Conservation (phyloP, 2,888 invertebrate genomes). For the Smittia sp. region DNA sequence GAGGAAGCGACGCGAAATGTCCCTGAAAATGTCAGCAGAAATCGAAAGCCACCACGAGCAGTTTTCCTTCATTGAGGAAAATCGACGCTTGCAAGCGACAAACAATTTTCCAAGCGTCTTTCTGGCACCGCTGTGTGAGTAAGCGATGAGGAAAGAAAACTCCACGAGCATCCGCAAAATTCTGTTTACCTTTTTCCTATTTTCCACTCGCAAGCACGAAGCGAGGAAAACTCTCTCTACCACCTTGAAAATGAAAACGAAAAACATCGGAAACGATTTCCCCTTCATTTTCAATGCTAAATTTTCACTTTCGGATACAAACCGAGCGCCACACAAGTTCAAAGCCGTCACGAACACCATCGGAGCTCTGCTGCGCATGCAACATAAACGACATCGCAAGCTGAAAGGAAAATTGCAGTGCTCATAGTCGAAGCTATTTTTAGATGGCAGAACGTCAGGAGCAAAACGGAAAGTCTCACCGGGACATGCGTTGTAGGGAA, state of each 20-base stretch:
- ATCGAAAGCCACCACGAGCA: constrained; percentile 4
- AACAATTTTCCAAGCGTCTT: too few relatives aligned
- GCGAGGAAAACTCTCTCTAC: neutral
- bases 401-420: constrained; percentile 33
- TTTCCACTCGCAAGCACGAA: neutral
- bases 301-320: constrained; percentile 38
- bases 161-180: constrained; percentile 19
- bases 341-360: constrained; percentile 29
- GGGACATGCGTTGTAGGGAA: neutral
- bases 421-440: neutral
- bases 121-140: neutral
- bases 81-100: neutral
- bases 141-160: neutral
- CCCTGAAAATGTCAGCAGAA: constrained; percentile 20
- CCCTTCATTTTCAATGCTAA: constrained; percentile 39
- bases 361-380: neutral
- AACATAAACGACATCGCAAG: neutral
- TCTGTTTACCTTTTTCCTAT: constrained; percentile 32
- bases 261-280: constrained; percentile 18
- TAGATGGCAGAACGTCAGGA: neutral
- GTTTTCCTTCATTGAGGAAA: constrained; percentile 6
- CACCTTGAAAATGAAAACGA: constrained; percentile 38
- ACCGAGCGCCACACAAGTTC: neutral
- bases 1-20: neutral
- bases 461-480: neutral